These are phyloP conservation scores for Ochropleura leucogaster DNA, from an alignment of 2,888 invertebrate species.

Conservation along the genomic window DNA sequence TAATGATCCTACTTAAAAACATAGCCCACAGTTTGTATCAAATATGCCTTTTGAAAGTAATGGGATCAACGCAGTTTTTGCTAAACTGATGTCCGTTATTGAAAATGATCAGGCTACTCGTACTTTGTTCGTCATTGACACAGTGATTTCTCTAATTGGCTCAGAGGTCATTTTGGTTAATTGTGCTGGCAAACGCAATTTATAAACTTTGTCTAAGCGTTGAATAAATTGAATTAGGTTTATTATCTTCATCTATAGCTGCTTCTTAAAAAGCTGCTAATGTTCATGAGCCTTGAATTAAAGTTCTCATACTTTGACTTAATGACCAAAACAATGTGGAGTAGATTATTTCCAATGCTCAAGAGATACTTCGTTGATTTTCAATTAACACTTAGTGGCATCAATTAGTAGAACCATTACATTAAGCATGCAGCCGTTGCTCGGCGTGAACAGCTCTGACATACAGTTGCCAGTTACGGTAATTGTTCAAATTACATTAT, in stretches of 20 bases:
- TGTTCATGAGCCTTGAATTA: slow-evolving; percentile 20
- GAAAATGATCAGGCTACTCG: slow-evolving; percentile 74
- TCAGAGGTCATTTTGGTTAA: slow-evolving; percentile 72
- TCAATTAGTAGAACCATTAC: slow-evolving; percentile 31
- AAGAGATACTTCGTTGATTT: slow-evolving; percentile 22
- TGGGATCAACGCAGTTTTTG: slow-evolving; percentile 74
- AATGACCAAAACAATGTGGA: not conserved
- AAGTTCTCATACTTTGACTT: not conserved
- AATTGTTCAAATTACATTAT: slow-evolving; percentile 60
- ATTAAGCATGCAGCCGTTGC: slow-evolving; percentile 16
- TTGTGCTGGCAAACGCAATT: slow-evolving; percentile 39
- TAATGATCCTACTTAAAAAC: slow-evolving; percentile 19
- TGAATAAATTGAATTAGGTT: not conserved
- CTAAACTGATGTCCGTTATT: slow-evolving; percentile 71
- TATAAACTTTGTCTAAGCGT: slow-evolving; percentile 15
- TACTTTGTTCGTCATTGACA: slow-evolving; percentile 82
- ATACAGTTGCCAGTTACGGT: slow-evolving; percentile 43
- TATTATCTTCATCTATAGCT: not conserved
- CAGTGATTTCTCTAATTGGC: slow-evolving; percentile 83
- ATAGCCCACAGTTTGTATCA: slow-evolving; percentile 41
- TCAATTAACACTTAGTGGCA: slow-evolving; percentile 18
- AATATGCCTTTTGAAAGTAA: slow-evolving; percentile 66
- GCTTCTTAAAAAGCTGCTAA: slow-evolving; percentile 18
- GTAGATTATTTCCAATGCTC: not conserved
- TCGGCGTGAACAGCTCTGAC: slow-evolving; percentile 18